Percentiles rank a stretch among this genome's conserved stretches.
phyloP scores from a whole-genome alignment of 2,888 invertebrate species.

The Microplitis manilae region DNA sequence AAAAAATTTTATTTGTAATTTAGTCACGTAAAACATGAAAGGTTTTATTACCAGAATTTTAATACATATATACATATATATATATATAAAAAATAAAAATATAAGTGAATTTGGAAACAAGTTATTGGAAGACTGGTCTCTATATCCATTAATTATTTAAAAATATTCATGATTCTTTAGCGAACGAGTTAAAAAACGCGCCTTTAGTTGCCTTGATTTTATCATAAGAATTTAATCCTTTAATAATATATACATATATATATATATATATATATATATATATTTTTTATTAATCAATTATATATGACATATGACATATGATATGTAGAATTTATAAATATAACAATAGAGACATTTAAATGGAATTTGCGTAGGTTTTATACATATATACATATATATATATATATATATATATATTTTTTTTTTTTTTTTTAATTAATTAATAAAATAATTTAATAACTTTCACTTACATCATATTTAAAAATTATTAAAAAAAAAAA shows the following conservation, averaged over 20 bases:
- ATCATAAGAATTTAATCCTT: too few species aligned
- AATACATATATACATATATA: not conserved
- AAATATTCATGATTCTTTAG: too few species aligned
- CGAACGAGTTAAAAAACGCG: too few species aligned
- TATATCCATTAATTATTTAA: not conserved
- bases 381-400: not conserved
- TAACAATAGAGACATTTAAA: not conserved
- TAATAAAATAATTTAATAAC: not conserved
- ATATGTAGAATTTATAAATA: not conserved
- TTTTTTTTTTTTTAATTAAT: too few species aligned
- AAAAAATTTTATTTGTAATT: not conserved
- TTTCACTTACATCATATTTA: not conserved
- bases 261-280: too few species aligned
- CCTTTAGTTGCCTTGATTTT: too few species aligned
- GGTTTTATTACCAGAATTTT: constrained; percentile 20
- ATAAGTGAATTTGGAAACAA: constrained; percentile 19
- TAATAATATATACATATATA: too few species aligned
- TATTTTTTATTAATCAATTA: too few species aligned
- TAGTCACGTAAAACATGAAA: constrained; percentile 26
- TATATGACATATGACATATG: not conserved
- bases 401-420: not conserved
- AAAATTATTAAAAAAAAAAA: not conserved
- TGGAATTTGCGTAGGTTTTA: not conserved
- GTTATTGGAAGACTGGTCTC: constrained; percentile 19
- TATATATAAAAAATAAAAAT: not conserved